Percentiles rank a stretch among this genome's conserved stretches.
Conservation (phyloP, 2,113 vertebrate genomes). For the Leptobrachium ailaonicum region DNA sequence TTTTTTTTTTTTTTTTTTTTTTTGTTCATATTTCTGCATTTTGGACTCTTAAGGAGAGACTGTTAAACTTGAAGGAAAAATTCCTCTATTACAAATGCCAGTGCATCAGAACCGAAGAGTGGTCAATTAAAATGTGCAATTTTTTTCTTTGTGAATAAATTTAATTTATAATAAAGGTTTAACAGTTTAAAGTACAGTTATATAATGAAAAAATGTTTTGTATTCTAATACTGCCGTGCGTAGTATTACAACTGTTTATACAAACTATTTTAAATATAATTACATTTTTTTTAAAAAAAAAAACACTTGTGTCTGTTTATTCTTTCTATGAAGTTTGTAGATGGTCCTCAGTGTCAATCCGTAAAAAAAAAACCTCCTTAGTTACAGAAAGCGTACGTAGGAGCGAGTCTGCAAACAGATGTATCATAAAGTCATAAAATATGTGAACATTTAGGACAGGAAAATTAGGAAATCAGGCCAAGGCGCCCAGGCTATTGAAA, state of each 20-base stretch:
- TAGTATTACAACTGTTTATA: conserved; percentile 71
- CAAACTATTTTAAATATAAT: conserved; percentile 67
- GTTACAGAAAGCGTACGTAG: too few species aligned
- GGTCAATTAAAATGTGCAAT: conserved; percentile 87
- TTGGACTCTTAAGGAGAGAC: conserved; percentile 83
- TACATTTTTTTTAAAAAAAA: conserved; percentile 54
- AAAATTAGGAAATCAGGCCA: too few species aligned
- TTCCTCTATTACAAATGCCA: conserved; percentile 77
- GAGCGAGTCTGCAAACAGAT: too few species aligned
- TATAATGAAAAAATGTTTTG: conserved; percentile 74
- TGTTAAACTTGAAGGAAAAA: conserved; percentile 81
- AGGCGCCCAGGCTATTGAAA: too few species aligned
- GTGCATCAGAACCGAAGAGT: conserved; percentile 82
- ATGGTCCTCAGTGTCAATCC: too few species aligned
- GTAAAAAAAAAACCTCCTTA: too few species aligned
- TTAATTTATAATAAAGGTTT: conserved; percentile 88
- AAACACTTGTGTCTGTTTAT: conserved; percentile 50
- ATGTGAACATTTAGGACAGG: too few species aligned
- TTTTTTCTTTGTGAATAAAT: conserved; percentile 80
- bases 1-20: conserved; percentile 67
- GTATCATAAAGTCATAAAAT: too few species aligned
- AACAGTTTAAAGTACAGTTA: conserved; percentile 78
- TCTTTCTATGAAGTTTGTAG: conserved; percentile 9
- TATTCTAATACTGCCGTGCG: conserved; percentile 69
- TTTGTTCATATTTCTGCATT: conserved; percentile 61